Evolutionary conservation across 2,113 vertebrate genomes (phyloP).

Genomic region (Lampris incognitus): DNA sequence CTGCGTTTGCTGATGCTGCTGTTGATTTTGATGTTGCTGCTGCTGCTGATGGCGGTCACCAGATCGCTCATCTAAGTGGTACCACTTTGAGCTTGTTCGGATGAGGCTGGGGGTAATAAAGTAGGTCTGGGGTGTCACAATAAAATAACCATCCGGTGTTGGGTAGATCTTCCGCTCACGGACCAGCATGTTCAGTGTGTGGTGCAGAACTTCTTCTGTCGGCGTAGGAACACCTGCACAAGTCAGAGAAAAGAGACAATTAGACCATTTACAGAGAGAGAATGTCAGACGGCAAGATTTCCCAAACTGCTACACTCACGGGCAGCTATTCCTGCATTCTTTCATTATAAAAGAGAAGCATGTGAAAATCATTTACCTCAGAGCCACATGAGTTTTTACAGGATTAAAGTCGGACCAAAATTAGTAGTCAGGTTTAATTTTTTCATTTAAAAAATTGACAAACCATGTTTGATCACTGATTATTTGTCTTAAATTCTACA

Average conservation of each 20-base stretch:
- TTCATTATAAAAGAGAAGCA: too few relatives aligned
- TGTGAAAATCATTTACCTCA: too few relatives aligned
- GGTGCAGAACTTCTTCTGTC: slow-evolving; percentile 94
- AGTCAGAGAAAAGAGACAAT: slow-evolving; percentile 27
- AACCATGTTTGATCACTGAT: too few relatives aligned
- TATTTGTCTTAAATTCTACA: too few relatives aligned
- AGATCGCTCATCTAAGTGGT: slow-evolving; percentile 96
- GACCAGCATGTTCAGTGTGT: slow-evolving; percentile 95
- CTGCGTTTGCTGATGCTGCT: slow-evolving; percentile 86
- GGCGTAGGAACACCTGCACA: slow-evolving; percentile 94
- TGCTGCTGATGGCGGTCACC: slow-evolving; percentile 89
- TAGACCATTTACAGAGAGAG: neutral
- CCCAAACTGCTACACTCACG: too few relatives aligned
- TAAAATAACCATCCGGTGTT: slow-evolving; percentile 96
- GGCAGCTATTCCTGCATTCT: too few relatives aligned
- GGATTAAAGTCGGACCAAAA: too few relatives aligned
- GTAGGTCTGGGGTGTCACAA: slow-evolving; percentile 98
- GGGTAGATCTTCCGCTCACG: slow-evolving; percentile 98
- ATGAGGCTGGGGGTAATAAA: slow-evolving; percentile 98
- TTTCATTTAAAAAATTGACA: too few relatives aligned
- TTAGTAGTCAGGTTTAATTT: too few relatives aligned
- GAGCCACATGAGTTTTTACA: too few relatives aligned
- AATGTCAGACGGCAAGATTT: neutral
- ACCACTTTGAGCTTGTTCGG: slow-evolving; percentile 99
- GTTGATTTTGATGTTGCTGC: slow-evolving; percentile 63